Percentiles rank a stretch among this genome's conserved stretches.
phyloP scores from a whole-genome alignment of 2,797 vertebrate genomes.

The Tarsius wallacei region DNA sequence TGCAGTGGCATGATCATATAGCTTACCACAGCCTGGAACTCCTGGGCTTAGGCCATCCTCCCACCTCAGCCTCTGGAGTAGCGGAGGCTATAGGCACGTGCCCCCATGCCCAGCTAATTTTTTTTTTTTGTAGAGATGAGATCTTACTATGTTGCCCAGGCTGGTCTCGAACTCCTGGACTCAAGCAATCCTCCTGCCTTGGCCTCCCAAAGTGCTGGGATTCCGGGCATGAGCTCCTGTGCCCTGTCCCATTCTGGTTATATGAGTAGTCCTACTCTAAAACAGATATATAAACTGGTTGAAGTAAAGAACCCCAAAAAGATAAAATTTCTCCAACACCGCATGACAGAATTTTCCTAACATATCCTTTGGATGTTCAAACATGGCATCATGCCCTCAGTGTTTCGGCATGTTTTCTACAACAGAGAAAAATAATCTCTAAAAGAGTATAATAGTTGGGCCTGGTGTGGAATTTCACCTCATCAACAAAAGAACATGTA shows the following conservation, averaged over 20 bases:
- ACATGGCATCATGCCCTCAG: not conserved
- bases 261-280: not conserved
- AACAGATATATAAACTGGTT: not conserved
- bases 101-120: no score
- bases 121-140: no score
- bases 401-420: not conserved
- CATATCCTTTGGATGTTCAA: not conserved
- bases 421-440: not conserved
- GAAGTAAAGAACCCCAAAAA: not conserved
- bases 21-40: no score
- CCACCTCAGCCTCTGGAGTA: no score
- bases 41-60: no score
- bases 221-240: no score
- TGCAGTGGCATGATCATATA: no score
- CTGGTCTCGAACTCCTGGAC: no score
- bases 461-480: constrained; percentile 46
- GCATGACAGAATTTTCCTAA: not conserved
- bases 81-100: no score
- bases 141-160: no score
- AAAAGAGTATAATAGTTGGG: constrained; percentile 14
- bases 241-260: not conserved
- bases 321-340: not conserved
- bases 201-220: no score
- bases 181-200: no score
- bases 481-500: constrained; percentile 30